These are phyloP conservation scores for Ephydatia muelleri DNA, from an alignment of 37 sponge, comb jelly and placozoan species.

Conservation along the genomic window DNA sequence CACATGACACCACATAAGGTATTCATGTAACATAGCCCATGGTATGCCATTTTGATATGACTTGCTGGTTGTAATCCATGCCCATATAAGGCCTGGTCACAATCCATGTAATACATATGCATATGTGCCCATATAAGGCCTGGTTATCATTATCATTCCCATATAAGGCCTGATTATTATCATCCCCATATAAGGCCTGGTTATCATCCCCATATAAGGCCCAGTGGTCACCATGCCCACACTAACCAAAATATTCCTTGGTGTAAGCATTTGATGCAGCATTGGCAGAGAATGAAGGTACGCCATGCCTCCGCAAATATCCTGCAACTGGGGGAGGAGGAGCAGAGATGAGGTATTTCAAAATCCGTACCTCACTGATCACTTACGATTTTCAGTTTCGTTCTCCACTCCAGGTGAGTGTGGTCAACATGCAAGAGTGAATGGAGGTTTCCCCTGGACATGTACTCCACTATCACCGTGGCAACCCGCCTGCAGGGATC, in stretches of 20 bases:
- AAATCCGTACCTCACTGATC: neutral
- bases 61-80: too few relatives aligned
- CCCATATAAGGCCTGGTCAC: too few relatives aligned
- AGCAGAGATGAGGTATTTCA: neutral
- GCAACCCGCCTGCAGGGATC: neutral
- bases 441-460: constrained; percentile 37
- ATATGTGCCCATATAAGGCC: too few relatives aligned
- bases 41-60: too few relatives aligned
- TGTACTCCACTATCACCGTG: constrained; percentile 35
- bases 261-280: constrained; percentile 33
- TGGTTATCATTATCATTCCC: too few relatives aligned
- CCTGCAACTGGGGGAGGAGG: constrained; percentile 20
- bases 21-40: too few relatives aligned
- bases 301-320: constrained; percentile 48
- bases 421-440: constrained; percentile 35
- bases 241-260: constrained; percentile 44
- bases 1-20: too few relatives aligned
- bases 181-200: too few relatives aligned
- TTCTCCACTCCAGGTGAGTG: constrained; percentile 24
- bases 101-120: too few relatives aligned
- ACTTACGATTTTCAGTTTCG: constrained; percentile 46
- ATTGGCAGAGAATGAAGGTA: constrained; percentile 56
- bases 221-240: too few relatives aligned
- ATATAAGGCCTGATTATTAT: too few relatives aligned
- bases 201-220: too few relatives aligned